Evolutionary conservation across 2,797 vertebrate species (phyloP).

Genomic region (Antrozous pallidus): DNA sequence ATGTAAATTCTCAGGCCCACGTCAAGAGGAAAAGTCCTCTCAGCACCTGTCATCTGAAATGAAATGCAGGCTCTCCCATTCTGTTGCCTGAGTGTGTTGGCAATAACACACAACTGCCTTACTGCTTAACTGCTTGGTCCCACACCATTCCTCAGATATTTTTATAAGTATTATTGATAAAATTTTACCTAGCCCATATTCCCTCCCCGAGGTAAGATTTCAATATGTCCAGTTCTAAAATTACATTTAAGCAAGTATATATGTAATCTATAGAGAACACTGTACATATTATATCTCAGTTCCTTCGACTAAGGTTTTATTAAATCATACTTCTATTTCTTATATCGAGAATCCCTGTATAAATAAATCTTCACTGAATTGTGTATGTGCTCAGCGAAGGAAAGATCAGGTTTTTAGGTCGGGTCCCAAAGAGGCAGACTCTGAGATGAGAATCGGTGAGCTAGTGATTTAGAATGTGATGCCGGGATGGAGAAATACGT

Average conservation of each 20-base stretch:
- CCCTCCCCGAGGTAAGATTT: constrained; percentile 8
- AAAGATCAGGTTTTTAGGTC: constrained; percentile 36
- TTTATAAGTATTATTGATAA: constrained; percentile 35
- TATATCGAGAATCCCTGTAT: constrained; percentile 22
- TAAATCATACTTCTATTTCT: constrained; percentile 56
- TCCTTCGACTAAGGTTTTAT: constrained; percentile 49
- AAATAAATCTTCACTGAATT: constrained; percentile 62
- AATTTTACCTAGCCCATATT: constrained; percentile 10
- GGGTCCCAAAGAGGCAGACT: constrained; percentile 37
- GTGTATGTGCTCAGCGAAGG: constrained; percentile 24
- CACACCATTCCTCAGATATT: not conserved
- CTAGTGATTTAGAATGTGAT: constrained; percentile 21
- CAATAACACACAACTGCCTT: not conserved
- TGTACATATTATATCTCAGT: constrained; percentile 40
- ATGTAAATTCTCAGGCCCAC: not conserved
- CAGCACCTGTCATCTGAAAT: not conserved
- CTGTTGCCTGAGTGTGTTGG: not conserved
- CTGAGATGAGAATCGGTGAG: constrained; percentile 25
- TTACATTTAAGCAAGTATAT: constrained; percentile 41
- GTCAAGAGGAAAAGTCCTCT: not conserved
- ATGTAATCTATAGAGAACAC: constrained; percentile 28
- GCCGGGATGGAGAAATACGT: constrained; percentile 13
- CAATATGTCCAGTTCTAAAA: constrained; percentile 39
- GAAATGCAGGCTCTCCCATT: not conserved
- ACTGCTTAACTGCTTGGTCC: not conserved